phyloP scores from a whole-genome alignment of 2,888 invertebrate genomes.

The Acanthosoma haemorrhoidale region DNA sequence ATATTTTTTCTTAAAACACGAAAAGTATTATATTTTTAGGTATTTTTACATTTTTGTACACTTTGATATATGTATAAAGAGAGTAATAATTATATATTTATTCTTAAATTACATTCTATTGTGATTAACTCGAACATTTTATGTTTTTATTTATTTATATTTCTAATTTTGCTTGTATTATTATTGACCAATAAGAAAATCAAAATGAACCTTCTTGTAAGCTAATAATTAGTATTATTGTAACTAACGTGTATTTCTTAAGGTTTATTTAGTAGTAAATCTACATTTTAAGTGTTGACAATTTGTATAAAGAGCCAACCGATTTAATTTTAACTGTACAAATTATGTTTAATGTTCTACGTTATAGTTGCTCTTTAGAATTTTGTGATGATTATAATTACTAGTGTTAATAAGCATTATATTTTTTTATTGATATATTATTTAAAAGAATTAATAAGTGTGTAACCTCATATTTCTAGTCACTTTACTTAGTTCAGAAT shows the following conservation, averaged over 20 bases:
- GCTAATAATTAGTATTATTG: constrained; percentile 18
- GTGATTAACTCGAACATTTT: constrained; percentile 16
- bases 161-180: constrained; percentile 20
- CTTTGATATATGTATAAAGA: constrained; percentile 25
- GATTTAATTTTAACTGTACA: constrained; percentile 22
- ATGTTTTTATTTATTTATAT: constrained; percentile 18
- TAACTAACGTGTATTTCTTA: constrained; percentile 20
- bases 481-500: constrained; percentile 31
- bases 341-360: constrained; percentile 24
- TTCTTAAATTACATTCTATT: constrained; percentile 15
- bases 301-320: constrained; percentile 8
- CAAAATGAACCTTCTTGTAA: constrained; percentile 23
- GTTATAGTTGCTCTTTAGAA: constrained; percentile 25
- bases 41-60: constrained; percentile 30
- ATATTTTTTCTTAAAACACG: constrained; percentile 5
- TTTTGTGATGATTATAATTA: constrained; percentile 27
- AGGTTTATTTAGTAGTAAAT: background rate
- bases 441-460: constrained; percentile 28
- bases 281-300: constrained; percentile 4
- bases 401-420: constrained; percentile 21
- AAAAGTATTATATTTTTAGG: constrained; percentile 29
- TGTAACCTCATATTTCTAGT: constrained; percentile 32
- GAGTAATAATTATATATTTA: constrained; percentile 24
- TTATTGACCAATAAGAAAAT: constrained; percentile 17
- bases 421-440: constrained; percentile 25